Evolutionary conservation across 2,888 invertebrate species (phyloP).

Genomic region (Apamea monoglypha): DNA sequence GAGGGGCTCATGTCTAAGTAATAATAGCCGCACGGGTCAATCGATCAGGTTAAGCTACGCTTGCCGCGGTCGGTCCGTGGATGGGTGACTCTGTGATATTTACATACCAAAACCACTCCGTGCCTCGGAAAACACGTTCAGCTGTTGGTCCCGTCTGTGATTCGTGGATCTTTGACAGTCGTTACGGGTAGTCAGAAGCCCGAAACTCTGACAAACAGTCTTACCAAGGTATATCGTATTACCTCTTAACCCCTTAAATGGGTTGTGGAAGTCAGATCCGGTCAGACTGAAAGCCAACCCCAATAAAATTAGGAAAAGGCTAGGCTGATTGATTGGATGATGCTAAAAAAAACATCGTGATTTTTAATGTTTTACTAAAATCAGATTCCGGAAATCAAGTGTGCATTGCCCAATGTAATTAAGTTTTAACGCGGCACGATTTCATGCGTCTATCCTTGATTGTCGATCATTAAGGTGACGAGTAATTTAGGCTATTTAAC

Average conservation of each 20-base stretch:
- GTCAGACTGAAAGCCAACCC: background rate
- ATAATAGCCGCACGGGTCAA: background rate
- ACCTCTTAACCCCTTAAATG: no score
- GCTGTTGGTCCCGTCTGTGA: background rate
- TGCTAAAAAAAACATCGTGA: background rate
- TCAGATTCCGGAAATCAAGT: constrained; percentile 8
- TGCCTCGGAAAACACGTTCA: background rate
- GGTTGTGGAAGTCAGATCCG: background rate
- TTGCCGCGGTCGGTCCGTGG: background rate
- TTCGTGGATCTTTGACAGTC: background rate
- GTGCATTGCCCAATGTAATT: constrained; percentile 20
- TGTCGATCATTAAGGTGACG: constrained; percentile 54
- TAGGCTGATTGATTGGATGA: background rate
- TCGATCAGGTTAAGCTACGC: background rate
- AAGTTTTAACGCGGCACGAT: constrained; percentile 31
- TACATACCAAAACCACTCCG: background rate
- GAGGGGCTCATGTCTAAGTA: background rate
- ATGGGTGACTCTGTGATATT: background rate
- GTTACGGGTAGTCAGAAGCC: background rate
- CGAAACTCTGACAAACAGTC: background rate
- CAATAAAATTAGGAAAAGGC: background rate
- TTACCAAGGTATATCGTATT: background rate
- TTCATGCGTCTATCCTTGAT: constrained; percentile 51
- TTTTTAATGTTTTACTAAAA: constrained; percentile 8
- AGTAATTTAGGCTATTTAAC: constrained; percentile 61